Base-by-base conservation (phyloP, 2,113 vertebrate genomes). In the Pelodiscus sinensis region DNA sequence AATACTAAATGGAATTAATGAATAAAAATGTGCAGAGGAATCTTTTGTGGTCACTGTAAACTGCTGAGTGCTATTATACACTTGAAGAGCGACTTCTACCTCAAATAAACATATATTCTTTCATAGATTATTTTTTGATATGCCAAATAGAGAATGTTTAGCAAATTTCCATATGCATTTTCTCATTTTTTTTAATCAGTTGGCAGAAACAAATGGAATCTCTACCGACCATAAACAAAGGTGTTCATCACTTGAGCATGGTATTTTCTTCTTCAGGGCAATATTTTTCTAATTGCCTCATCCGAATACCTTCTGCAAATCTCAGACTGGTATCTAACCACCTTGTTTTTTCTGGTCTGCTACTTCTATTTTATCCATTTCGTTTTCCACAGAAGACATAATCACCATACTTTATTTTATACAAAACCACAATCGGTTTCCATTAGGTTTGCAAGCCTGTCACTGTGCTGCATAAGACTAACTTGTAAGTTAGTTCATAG, bases 401-500 rank as follows among this genome's bases (percentile, higher is more conserved):
- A 56, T 11, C 58, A 12, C 29, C n/a, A 12, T 79, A 4, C 24
- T 65, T 24, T 51, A 44, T 81, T 25, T 0, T 0, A 1, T 44
- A 81, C 52, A 38, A 1, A 21, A 85, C 1, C 3, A 31, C 71
- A 3, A 79, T 10, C 25, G 44, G 0, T 9, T 50, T 54, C 54
- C 27, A 21, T 13, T 75, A 9, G 79, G 25, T 58, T 58, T 51
- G 77, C 68, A 18, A 62, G 12, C 3, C 3, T 86, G 2, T 9
- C 60, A 0, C 0, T n/a, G 19, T 56, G 50, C 4, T 35, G 54
- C 21, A 9, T 8, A 73, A 4, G 16, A n/a, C 50, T 10, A 3
- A 1, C 3, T 79, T 2, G 31, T 35, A 5, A 62, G 11, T 7
- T 6, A 54, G 78, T 44, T 78, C 19, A 52, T 57, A 51, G 57